Conservation (phyloP, 2,888 invertebrate genomes). For the Synanthedon tipuliformis region DNA sequence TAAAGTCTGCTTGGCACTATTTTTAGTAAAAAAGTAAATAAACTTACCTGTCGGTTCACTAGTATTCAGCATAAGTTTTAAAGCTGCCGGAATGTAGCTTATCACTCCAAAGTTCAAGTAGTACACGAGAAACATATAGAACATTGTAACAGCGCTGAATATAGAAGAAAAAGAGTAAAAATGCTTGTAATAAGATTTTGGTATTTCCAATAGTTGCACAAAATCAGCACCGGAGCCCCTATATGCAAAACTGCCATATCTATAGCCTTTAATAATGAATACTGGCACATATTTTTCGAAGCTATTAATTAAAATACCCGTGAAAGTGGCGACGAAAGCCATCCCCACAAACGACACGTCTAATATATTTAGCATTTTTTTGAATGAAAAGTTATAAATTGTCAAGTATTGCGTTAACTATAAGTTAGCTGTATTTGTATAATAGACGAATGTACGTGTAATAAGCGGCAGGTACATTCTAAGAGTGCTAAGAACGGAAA, state of each 20-base stretch:
- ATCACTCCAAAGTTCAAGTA: slow-evolving; percentile 57
- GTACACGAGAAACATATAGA: slow-evolving; percentile 63
- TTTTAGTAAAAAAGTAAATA: slow-evolving; percentile 1
- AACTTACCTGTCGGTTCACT: slow-evolving; percentile 64
- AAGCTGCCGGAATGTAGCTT: slow-evolving; percentile 44
- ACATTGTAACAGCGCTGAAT: slow-evolving; percentile 59
- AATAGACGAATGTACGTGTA: no score
- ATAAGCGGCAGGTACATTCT: no score
- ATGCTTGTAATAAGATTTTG: slow-evolving; percentile 84
- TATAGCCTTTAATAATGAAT: slow-evolving; percentile 73
- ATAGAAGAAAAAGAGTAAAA: slow-evolving; percentile 80
- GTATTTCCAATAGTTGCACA: slow-evolving; percentile 72
- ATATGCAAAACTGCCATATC: slow-evolving; percentile 80
- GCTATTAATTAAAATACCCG: slow-evolving; percentile 73
- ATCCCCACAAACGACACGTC: slow-evolving; percentile 54
- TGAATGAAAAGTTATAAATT: background rate
- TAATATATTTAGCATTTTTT: slow-evolving; percentile 45
- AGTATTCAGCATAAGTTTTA: slow-evolving; percentile 58
- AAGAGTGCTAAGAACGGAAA: background rate
- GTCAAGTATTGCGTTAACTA: no score
- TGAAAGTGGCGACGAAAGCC: slow-evolving; percentile 55
- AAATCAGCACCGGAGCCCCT: slow-evolving; percentile 59
- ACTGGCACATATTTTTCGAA: slow-evolving; percentile 76
- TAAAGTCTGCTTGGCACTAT: no score
- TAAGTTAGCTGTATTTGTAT: no score